Evolutionary conservation across 2,113 vertebrate genomes (phyloP), one percentile per base, ranked within the genome.

Genomic region (Dissostichus mawsoni): DNA sequence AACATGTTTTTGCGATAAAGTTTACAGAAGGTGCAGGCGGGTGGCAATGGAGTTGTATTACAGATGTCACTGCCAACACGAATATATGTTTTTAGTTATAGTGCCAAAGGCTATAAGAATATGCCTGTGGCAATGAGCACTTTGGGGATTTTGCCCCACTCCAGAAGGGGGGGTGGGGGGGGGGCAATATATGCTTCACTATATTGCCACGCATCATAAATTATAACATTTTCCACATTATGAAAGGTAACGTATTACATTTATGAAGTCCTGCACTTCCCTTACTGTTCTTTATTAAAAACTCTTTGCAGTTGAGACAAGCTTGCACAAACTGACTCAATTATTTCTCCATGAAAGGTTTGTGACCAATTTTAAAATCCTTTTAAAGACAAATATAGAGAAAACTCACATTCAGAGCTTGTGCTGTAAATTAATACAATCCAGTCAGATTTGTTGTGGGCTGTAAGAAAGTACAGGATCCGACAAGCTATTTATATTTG

Each of bases 11-110:
- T 74, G 33, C 29, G 9, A 69, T 44, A 4, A 14, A 52, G 59
- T 66, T 76, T 51, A 57, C n/a, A 65, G 23, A 81, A 79, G 68
- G 45, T n/a, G n/a, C 57, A 16, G 11, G 25, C 7, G 36, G n/a
- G 8, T 63, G 52, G 47, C 13, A 41, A 74, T 14, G 16, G 44
- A 16, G 29, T 50, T 77, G 50, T 67, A 69, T 41, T 69, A 75
- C 61, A 76, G 41, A 47, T 44, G 52, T 66, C 41, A 41, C 36
- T 7, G 36, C 36, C n/a, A 36, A 52, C 52, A 55, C 2, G 1
- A 13, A 20, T 16, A 56, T 64, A 72, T 41, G 48, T 10, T 55
- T 36, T 55, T 29, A 29, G 16, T 20, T 18, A 18, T 20, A 59
- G 33, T 67, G 68, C 68, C 20, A 11, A 29, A n/a, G 51, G 51